Percentiles rank a stretch among this genome's conserved stretches.
Conservation (phyloP, 92 coral and sea anemone species). For the Porites cylindrica region DNA sequence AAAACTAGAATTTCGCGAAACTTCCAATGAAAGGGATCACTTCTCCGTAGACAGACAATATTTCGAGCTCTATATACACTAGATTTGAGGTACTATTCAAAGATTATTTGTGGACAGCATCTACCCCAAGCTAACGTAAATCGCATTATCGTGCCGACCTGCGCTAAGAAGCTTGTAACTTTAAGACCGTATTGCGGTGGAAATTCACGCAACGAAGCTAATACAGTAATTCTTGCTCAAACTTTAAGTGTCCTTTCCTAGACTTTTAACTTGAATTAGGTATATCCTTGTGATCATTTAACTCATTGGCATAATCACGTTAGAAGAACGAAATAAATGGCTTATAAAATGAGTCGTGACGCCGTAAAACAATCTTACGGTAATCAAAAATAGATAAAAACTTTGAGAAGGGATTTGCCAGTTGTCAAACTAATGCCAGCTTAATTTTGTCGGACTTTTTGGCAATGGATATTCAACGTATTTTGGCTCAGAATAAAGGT, state of each 20-base stretch:
- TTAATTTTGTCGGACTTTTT: conserved; percentile 21
- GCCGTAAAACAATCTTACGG: conserved; percentile 4
- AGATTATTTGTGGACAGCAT: conserved; percentile 34
- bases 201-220: conserved; percentile 20
- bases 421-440: neutral
- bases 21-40: neutral
- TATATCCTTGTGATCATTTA: neutral
- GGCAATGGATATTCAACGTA: neutral
- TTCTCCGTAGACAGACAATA: conserved; percentile 15
- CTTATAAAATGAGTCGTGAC: conserved; percentile 22
- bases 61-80: neutral
- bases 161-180: conserved; percentile 33
- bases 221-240: neutral
- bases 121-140: conserved; percentile 2
- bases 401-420: conserved; percentile 16
- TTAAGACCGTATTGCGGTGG: neutral
- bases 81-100: neutral
- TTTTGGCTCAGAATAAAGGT: conserved; percentile 4
- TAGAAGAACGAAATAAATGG: neutral
- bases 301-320: neutral
- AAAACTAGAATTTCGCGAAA: neutral
- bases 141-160: conserved; percentile 36
- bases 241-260: neutral
- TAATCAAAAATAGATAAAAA: conserved; percentile 7
- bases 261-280: neutral